Base-by-base conservation (phyloP, 2,888 invertebrate species). In the Hydropsyche betteni region DNA sequence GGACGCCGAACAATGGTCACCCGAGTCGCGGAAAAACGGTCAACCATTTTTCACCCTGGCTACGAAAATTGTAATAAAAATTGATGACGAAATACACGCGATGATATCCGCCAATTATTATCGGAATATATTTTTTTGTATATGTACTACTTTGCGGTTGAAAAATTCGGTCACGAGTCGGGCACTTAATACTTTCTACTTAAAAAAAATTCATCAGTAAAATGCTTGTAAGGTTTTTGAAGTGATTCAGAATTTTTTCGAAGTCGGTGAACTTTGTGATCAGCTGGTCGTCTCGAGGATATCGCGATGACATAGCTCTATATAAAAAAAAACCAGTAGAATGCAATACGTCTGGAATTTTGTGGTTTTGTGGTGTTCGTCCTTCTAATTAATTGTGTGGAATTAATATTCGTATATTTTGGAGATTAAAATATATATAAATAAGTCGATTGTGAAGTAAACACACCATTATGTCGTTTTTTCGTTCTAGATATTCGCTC, bases 101-200 rank as follows among this genome's bases (percentile, higher is more conserved):
- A 58, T 24, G 58, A 58, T 58, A 58, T 16, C 14, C 16, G 16
- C 16, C 58, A 16, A 58, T 58, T 58, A 58, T 58, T 8, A 44
- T 44, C 8, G 24, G 16, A 58, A 58, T 58, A 2, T 16, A 4
- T 64, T 33, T 34, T 33, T 64, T 64, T 64, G 24, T 24, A 2
- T 2, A 24, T 24, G 24, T 24, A 24, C 50, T 14, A 50, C 44
- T 69, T 50, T 69, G 38, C 24, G 64, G 34, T 69, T 16, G 50
- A 44, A 33, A 69, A 69, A 69, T 69, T 69, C 69, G 69, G 69
- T 69, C 69, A 69, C 69, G 69, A 50, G 44, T 33, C 16, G 36
- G 1, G 33, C 36, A 34, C 64, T 61, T 12, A 12, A 51, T 51
- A 51, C 12, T 6, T 53, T 53, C 14, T 53, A 53, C 14, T 53